A percentile compares a stretch with the other conserved stretches of the same genome.
phyloP scores from a whole-genome alignment of 1,140 invertebrate genomes.

The Melanaphis sacchari region DNA sequence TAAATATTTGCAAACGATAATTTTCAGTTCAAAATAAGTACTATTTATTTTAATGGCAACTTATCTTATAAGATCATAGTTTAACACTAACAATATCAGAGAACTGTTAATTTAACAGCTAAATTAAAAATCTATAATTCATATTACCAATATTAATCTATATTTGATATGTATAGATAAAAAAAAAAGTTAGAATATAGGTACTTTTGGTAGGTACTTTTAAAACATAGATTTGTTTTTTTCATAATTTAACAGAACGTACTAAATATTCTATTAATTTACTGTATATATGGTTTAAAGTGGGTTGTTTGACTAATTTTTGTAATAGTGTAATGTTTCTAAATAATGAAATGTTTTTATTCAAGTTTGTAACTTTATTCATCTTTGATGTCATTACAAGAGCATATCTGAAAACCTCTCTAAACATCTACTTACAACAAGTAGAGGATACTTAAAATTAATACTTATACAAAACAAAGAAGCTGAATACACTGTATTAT shows the following conservation, averaged over 20 bases:
- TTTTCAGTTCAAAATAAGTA: not conserved
- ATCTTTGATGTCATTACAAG: constrained; percentile 5
- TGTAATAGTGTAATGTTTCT: not conserved
- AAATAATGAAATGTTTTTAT: not conserved
- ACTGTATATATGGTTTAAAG: not conserved
- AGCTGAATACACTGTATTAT: not conserved
- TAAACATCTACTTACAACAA: not conserved
- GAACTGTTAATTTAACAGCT: not conserved
- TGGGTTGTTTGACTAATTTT: not conserved
- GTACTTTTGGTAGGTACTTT: not conserved
- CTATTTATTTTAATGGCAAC: not conserved
- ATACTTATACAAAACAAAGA: not conserved
- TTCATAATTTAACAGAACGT: not conserved
- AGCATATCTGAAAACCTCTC: not conserved
- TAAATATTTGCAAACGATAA: not conserved
- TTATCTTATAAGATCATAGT: not conserved
- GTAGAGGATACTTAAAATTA: not conserved
- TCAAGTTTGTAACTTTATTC: constrained; percentile 2
- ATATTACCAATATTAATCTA: not conserved
- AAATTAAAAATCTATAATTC: not conserved
- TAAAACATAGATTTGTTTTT: not conserved
- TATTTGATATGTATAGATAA: not conserved
- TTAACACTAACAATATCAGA: not conserved
- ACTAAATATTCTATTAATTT: not conserved
- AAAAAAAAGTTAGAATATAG: not conserved